Base-by-base conservation (phyloP, 2,888 invertebrate genomes). In the Ferdinandea cuprea region DNA sequence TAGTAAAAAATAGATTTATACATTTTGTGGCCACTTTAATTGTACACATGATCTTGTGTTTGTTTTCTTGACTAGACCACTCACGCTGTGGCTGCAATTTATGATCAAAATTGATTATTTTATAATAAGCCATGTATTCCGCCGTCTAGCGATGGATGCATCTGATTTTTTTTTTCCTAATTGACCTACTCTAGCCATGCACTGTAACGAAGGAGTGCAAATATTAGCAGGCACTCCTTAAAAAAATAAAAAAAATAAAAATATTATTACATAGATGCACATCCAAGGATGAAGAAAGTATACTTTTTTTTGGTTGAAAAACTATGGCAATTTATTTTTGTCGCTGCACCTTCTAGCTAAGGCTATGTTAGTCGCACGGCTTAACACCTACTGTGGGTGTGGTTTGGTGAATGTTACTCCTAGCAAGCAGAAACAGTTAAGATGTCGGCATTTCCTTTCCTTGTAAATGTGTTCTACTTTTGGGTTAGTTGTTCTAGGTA, bases 1-100 rank as follows among this genome's bases (percentile, higher is more conserved):
- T 40, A 42, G 13, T 1, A 50, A 77, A 58, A 46, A 2, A 59
- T n/a, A 54, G 42, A 37, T 72, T 19, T 7, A 59, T 44, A 19
- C 13, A 73, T 66, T 66, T 52, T 52, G 52, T 66, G 78, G 73
- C 73, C 59, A 79, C 72, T 80, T 74, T 74, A 19, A 68, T 68
- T 68, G 46, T 42, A 40, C 19, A 32, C 15, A 48, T 35, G 48
- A 28, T 8, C 42, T 78, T 74, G 46, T 68, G 69, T 69, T 69
- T 80, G 58, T 58, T 68, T 76, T 32, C 13, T 28, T 46, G 56
- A 19, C 42, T 25, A 37, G 50, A 76, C 80, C 76, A 80, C 80
- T 69, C 21, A 50, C 15, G 9, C 21, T 42, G 56, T 4, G 63
- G 63, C 63, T 69, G 52, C 50, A 32, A 7, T 65, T 50, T 72